phyloP scores from a whole-genome alignment of 2,797 vertebrate genomes.

The Schizopygopsis pylzovi region DNA sequence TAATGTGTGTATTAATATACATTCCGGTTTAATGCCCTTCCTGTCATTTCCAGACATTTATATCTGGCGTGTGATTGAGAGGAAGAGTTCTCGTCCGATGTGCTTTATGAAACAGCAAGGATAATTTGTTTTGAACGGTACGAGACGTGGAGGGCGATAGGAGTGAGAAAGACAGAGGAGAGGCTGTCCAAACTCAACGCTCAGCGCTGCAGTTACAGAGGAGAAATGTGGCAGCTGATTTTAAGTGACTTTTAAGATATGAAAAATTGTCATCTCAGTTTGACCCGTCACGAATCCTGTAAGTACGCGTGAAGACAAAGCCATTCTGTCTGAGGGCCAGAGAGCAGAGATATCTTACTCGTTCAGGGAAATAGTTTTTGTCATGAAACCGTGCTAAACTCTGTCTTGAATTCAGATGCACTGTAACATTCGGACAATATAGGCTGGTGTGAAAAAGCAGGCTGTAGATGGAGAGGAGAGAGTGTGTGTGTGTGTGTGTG shows the following conservation, averaged over 20 bases:
- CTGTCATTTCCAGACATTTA: slow-evolving; percentile 32
- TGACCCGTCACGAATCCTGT: slow-evolving; percentile 32
- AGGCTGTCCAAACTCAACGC: slow-evolving; percentile 20
- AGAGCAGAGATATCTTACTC: slow-evolving; percentile 34
- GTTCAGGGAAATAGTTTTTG: slow-evolving; percentile 39
- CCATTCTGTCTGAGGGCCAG: slow-evolving; percentile 10
- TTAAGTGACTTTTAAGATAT: slow-evolving; percentile 48
- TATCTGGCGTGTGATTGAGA: slow-evolving; percentile 10
- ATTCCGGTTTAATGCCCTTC: slow-evolving; percentile 20
- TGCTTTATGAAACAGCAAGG: slow-evolving; percentile 34
- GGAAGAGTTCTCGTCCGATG: slow-evolving; percentile 18
- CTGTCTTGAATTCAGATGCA: slow-evolving; percentile 24
- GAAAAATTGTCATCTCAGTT: slow-evolving; percentile 40
- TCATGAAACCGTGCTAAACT: slow-evolving; percentile 29
- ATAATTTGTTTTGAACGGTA: slow-evolving; percentile 39
- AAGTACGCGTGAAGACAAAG: slow-evolving; percentile 22
- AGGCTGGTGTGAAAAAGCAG: slow-evolving; percentile 3
- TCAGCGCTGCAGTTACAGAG: slow-evolving; percentile 3
- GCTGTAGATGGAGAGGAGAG: not conserved
- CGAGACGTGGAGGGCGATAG: slow-evolving; percentile 6
- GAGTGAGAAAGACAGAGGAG: slow-evolving; percentile 19
- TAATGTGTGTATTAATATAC: slow-evolving; percentile 48
- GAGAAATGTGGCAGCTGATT: slow-evolving; percentile 38
- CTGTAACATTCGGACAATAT: not conserved
- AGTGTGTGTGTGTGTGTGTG: not conserved